phyloP scores from a whole-genome alignment of 2,113 vertebrate genomes.

The Pseudopodoces humilis region DNA sequence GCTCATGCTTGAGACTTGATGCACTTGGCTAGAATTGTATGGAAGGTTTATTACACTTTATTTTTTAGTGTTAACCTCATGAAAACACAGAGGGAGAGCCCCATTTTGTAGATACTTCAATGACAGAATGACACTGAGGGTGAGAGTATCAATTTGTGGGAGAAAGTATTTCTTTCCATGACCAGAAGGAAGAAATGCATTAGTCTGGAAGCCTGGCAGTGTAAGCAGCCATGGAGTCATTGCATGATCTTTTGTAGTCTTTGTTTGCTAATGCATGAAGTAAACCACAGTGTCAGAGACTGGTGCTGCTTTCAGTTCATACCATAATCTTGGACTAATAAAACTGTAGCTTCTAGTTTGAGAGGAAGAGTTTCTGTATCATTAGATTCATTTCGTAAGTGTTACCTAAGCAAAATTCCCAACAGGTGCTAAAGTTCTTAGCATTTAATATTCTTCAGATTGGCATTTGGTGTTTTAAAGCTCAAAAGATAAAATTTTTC shows the following conservation, averaged over 20 bases:
- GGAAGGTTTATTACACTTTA: neutral
- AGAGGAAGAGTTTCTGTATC: neutral
- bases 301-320: neutral
- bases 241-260: neutral
- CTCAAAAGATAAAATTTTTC: neutral
- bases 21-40: neutral
- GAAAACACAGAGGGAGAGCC: neutral
- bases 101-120: neutral
- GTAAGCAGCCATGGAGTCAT: neutral
- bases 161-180: neutral
- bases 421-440: neutral
- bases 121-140: neutral
- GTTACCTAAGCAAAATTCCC: neutral
- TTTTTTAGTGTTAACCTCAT: neutral
- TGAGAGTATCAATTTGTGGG: neutral
- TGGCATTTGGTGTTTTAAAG: neutral
- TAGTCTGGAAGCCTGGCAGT: neutral
- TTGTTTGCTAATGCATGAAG: neutral
- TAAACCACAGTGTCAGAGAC: neutral
- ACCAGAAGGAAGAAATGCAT: neutral
- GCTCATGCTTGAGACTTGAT: neutral
- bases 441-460: neutral
- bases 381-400: neutral
- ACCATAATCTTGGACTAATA: neutral
- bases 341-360: neutral